These are phyloP conservation scores for Gambusia holbrooki DNA, from an alignment of 2,113 vertebrate species.

Conservation along the genomic window DNA sequence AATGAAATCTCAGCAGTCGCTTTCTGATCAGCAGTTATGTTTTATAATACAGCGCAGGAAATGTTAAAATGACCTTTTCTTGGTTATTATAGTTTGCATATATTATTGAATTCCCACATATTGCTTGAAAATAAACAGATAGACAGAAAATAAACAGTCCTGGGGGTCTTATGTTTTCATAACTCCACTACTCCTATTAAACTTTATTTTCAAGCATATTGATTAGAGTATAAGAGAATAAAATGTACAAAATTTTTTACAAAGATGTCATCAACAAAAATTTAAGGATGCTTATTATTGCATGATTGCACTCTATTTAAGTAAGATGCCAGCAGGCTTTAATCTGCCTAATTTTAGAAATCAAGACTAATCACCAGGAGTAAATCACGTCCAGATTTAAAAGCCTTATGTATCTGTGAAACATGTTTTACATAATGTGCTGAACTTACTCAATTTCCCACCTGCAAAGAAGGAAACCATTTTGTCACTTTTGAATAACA, in stretches of 20 bases:
- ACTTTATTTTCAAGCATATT: not conserved
- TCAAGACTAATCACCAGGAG: constrained; percentile 55
- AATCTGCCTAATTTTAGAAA: constrained; percentile 33
- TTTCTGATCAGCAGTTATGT: too few species aligned
- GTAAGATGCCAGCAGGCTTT: constrained; percentile 22
- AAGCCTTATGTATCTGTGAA: constrained; percentile 47
- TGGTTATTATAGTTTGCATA: too few species aligned
- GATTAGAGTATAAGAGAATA: not conserved
- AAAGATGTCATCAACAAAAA: too few species aligned
- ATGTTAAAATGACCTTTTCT: too few species aligned
- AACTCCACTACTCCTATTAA: too few species aligned
- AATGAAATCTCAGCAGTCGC: too few species aligned
- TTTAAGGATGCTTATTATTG: not conserved
- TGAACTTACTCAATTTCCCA: constrained; percentile 37
- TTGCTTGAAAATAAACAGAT: too few species aligned
- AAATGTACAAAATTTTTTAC: not conserved
- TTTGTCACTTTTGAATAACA: constrained; percentile 42
- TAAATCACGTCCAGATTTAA: constrained; percentile 51
- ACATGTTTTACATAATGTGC: constrained; percentile 59
- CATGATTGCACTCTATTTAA: constrained; percentile 12
- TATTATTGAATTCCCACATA: too few species aligned
- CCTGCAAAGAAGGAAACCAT: constrained; percentile 48
- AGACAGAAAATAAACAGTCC: too few species aligned
- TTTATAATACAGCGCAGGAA: too few species aligned
- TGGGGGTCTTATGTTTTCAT: too few species aligned